A percentile compares a stretch with the other conserved stretches of the same genome.
These are phyloP conservation scores for Littorina saxatilis DNA, from an alignment of 1,140 invertebrate species.

Conservation along the genomic window DNA sequence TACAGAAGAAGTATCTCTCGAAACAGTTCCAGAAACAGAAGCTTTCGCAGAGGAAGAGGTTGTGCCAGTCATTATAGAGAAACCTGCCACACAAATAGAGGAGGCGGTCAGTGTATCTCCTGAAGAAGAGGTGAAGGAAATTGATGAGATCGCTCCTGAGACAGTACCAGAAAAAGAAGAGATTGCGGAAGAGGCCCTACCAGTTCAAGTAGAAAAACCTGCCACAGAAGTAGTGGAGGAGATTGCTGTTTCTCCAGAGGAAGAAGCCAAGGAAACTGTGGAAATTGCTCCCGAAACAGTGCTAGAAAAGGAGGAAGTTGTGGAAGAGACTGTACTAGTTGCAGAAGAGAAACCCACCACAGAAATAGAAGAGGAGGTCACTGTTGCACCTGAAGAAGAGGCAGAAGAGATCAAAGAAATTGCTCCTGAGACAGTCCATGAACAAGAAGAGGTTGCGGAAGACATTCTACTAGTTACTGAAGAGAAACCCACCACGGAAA, in stretches of 20 bases:
- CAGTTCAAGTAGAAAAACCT: too few relatives aligned
- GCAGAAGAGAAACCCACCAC: background rate
- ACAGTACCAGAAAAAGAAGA: too few relatives aligned
- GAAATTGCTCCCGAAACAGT: too few relatives aligned
- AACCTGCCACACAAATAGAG: background rate
- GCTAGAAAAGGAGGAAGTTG: background rate
- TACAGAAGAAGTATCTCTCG: slow-evolving; percentile 19
- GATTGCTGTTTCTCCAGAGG: too few relatives aligned
- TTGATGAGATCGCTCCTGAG: too few relatives aligned
- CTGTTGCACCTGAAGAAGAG: slow-evolving; percentile 36
- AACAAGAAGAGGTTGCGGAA: slow-evolving; percentile 41
- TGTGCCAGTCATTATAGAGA: slow-evolving; percentile 3
- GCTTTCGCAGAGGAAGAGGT: slow-evolving; percentile 42
- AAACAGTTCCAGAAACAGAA: slow-evolving; percentile 14
- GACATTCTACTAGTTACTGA: slow-evolving; percentile 12
- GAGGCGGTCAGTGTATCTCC: too few relatives aligned
- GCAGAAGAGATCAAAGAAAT: slow-evolving; percentile 21
- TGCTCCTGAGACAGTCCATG: slow-evolving; percentile 38
- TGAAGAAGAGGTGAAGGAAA: too few relatives aligned
- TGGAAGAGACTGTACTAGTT: slow-evolving; percentile 3
- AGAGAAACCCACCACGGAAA: slow-evolving; percentile 12
- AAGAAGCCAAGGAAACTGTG: background rate
- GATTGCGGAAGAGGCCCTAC: background rate
- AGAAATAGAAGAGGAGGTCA: background rate
- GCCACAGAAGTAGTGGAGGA: too few relatives aligned